Conservation (phyloP, 2,113 vertebrate species). For the Suncus etruscus region DNA sequence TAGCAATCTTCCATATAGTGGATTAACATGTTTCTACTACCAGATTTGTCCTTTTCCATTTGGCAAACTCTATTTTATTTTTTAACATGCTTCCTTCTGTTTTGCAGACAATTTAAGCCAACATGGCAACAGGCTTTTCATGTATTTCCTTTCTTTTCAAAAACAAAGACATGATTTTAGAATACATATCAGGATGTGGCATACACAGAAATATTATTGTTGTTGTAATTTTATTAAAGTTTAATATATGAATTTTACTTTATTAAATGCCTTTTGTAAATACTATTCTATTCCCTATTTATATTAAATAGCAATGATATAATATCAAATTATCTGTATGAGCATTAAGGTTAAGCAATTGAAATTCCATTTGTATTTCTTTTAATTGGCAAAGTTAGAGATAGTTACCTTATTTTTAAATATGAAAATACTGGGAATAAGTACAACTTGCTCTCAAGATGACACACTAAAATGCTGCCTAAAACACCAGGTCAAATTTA, state of each 20-base stretch:
- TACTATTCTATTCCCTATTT: neutral
- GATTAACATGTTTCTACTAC: slow-evolving; percentile 70
- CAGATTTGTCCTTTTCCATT: slow-evolving; percentile 82
- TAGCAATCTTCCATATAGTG: slow-evolving; percentile 27
- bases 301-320: neutral
- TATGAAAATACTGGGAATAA: neutral
- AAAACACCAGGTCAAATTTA: neutral
- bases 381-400: neutral
- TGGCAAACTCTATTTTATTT: slow-evolving; percentile 83
- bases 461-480: neutral
- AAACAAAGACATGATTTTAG: slow-evolving; percentile 77
- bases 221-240: slow-evolving; percentile 34
- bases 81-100: slow-evolving; percentile 84
- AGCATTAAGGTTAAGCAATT: neutral
- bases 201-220: slow-evolving; percentile 39
- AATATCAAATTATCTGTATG: neutral
- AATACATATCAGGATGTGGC: slow-evolving; percentile 74
- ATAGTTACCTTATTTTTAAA: neutral
- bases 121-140: slow-evolving; percentile 84
- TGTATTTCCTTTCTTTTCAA: slow-evolving; percentile 86
- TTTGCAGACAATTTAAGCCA: slow-evolving; percentile 82
- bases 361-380: neutral
- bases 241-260: neutral
- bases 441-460: neutral
- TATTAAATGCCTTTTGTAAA: neutral